Evolutionary conservation across 2,797 vertebrate genomes (phyloP).

Genomic region (Denticeps clupeoides): DNA sequence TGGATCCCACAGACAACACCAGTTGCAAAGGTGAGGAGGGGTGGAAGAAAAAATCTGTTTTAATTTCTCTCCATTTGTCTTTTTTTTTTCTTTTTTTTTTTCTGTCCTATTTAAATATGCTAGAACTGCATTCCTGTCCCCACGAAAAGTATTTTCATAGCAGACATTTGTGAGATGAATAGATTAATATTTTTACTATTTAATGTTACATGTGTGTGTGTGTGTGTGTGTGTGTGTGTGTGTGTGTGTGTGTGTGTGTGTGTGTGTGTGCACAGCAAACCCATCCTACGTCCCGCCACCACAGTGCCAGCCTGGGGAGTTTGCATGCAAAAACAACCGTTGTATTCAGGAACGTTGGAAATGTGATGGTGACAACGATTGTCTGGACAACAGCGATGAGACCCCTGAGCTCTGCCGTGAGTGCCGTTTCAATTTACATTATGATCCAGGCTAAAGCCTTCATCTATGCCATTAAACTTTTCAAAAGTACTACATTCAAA

Average conservation of each 20-base stretch:
- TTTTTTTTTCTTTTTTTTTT: too few species aligned
- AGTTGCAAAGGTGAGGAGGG: constrained; percentile 80
- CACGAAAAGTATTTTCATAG: too few species aligned
- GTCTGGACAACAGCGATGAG: constrained; percentile 89
- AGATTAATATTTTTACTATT: not conserved
- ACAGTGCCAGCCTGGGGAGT: constrained; percentile 78
- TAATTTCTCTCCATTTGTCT: too few species aligned
- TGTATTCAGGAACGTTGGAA: constrained; percentile 89
- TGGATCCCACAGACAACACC: constrained; percentile 67
- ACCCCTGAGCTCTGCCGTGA: constrained; percentile 73
- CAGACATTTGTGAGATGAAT: too few species aligned
- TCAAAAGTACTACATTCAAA: too few species aligned
- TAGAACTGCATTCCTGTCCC: not conserved
- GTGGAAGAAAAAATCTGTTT: too few species aligned
- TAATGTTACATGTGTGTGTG: not conserved
- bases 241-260: constrained; percentile 1
- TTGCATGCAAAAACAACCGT: constrained; percentile 82
- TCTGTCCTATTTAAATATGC: not conserved
- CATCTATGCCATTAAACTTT: constrained; percentile 19
- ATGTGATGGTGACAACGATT: constrained; percentile 94
- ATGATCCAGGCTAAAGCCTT: not conserved
- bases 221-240: constrained; percentile 24
- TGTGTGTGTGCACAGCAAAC: constrained; percentile 59
- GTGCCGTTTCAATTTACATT: constrained; percentile 43
- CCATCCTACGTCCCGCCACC: constrained; percentile 72